Conservation (phyloP, 2,113 vertebrate species). For the Brienomyrus longianalis region DNA sequence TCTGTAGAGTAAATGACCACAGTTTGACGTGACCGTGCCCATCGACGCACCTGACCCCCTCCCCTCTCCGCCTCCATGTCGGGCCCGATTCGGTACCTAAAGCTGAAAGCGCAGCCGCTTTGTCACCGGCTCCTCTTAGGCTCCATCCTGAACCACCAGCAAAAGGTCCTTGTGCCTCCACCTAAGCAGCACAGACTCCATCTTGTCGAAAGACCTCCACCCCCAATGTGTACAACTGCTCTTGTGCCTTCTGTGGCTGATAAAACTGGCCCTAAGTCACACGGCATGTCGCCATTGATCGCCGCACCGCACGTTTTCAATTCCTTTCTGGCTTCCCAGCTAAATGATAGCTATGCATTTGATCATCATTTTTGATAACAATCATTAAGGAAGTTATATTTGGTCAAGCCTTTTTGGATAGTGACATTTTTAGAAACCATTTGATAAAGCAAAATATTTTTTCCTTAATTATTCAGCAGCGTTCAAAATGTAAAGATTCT, state of each 20-base stretch:
- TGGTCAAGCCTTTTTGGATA: conserved; percentile 61
- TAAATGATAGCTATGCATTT: conserved; percentile 77
- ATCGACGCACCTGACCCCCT: neutral
- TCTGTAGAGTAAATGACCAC: neutral
- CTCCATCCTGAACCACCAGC: conserved; percentile 1
- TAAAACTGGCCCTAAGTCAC: conserved; percentile 63
- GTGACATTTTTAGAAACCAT: conserved; percentile 74
- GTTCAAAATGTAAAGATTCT: conserved; percentile 74
- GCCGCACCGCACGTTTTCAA: conserved; percentile 67
- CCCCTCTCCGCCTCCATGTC: neutral
- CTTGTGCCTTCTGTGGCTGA: conserved; percentile 76
- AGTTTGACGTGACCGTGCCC: neutral
- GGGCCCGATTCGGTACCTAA: neutral
- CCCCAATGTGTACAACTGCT: conserved; percentile 61
- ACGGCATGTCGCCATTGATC: conserved; percentile 46
- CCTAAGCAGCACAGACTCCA: neutral
- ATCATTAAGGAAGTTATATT: conserved; percentile 23
- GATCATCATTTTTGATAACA: conserved; percentile 74
- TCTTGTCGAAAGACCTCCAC: conserved; percentile 43
- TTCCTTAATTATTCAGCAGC: conserved; percentile 65
- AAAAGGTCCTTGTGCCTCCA: neutral
- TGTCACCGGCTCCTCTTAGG: neutral
- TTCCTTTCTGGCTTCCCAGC: conserved; percentile 63
- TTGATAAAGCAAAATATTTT: conserved; percentile 76
- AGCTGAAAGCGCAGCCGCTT: neutral